A percentile compares a stretch with the other conserved stretches of the same genome.
Conservation (phyloP, 2,797 vertebrate genomes). For the Avahi laniger region DNA sequence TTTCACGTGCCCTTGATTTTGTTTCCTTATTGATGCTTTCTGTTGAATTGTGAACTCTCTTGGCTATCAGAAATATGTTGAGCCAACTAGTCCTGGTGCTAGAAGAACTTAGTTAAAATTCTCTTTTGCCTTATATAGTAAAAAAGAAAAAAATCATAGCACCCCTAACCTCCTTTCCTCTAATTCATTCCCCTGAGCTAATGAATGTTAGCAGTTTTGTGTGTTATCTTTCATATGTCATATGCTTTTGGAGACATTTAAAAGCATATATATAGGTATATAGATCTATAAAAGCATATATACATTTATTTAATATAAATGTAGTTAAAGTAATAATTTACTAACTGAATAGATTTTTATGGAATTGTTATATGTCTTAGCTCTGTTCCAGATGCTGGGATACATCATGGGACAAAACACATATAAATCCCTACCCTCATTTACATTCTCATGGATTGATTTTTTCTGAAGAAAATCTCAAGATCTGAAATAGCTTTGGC, state of each 20-base stretch:
- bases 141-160: not conserved
- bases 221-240: not conserved
- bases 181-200: not conserved
- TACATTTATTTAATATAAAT: not conserved
- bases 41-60: conserved; percentile 18
- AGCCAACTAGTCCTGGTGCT: not conserved
- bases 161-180: not conserved
- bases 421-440: not conserved
- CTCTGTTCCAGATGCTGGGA: not conserved
- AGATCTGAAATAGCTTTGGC: not conserved
- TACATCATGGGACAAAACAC: not conserved
- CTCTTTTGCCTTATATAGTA: not conserved
- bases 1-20: not conserved
- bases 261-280: not conserved
- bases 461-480: not conserved
- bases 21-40: conserved; percentile 31
- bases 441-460: not conserved
- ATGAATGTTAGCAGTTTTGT: not conserved
- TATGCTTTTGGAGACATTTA: not conserved
- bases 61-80: not conserved
- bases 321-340: conserved; percentile 12
- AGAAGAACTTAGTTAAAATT: not conserved
- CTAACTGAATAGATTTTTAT: not conserved
- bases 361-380: not conserved
- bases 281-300: not conserved